phyloP scores from a whole-genome alignment of 2,797 vertebrate species.

The Brotula barbata region DNA sequence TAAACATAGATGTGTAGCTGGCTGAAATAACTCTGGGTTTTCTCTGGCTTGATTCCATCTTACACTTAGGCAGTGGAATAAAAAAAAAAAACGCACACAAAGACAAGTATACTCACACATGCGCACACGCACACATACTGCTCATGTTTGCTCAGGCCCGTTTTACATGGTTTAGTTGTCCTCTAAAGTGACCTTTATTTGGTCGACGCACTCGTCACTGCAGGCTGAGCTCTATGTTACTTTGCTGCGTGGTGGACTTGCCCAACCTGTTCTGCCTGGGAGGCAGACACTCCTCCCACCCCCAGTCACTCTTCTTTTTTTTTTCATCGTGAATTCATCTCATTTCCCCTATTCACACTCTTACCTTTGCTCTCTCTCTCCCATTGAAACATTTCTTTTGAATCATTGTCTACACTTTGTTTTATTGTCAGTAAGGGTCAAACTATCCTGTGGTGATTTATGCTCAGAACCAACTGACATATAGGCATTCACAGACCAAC shows the following conservation, averaged over 20 bases:
- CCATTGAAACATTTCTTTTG: not conserved
- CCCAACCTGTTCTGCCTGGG: constrained; percentile 68
- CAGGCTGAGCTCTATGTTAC: constrained; percentile 41
- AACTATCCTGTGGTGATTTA: constrained; percentile 13
- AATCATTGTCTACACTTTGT: not conserved
- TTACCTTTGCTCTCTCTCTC: not conserved
- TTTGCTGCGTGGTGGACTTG: constrained; percentile 57
- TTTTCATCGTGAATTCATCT: constrained; percentile 25
- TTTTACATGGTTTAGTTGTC: constrained; percentile 61
- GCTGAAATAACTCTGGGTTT: constrained; percentile 57
- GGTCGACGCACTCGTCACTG: constrained; percentile 43
- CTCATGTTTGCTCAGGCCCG: constrained; percentile 60
- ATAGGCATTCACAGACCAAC: constrained; percentile 14
- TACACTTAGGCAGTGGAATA: constrained; percentile 55
- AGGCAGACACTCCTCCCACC: constrained; percentile 31
- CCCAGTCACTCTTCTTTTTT: constrained; percentile 32
- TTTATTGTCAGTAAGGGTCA: not conserved
- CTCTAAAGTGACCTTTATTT: constrained; percentile 71
- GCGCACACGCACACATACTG: constrained; percentile 16
- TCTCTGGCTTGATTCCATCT: constrained; percentile 54
- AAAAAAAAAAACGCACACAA: constrained; percentile 18
- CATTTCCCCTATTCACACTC: constrained; percentile 24
- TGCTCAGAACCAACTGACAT: constrained; percentile 1
- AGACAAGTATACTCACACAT: constrained; percentile 7
- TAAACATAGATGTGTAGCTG: constrained; percentile 68